Conservation (phyloP, 2,888 invertebrate genomes). For the Polyommatus icarus region DNA sequence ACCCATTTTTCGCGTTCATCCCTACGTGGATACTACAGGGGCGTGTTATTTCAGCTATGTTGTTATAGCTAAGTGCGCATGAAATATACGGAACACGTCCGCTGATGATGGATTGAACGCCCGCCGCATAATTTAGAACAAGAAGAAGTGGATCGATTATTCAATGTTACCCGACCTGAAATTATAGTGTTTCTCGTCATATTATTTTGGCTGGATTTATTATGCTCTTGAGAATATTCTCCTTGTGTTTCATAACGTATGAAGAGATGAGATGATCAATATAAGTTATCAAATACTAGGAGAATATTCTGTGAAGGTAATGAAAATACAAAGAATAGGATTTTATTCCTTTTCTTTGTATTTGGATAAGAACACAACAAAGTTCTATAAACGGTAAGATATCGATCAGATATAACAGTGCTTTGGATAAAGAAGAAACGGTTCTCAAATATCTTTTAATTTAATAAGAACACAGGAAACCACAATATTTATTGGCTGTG, state of each 20-base stretch:
- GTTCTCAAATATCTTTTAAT: not conserved
- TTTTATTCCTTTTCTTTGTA: no score
- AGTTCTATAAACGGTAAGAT: not conserved
- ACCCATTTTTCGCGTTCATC: not conserved
- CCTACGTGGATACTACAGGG: not conserved
- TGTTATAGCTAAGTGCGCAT: slow-evolving; percentile 13
- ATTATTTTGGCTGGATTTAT: not conserved
- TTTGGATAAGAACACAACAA: not conserved
- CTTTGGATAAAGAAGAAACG: not conserved
- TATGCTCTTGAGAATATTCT: not conserved
- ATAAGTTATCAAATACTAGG: no score
- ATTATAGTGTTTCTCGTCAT: slow-evolving; percentile 1
- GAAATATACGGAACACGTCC: slow-evolving; percentile 17
- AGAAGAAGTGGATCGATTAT: slow-evolving; percentile 5
- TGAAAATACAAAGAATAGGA: not conserved
- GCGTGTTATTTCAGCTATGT: not conserved
- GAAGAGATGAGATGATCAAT: not conserved
- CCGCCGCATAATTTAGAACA: slow-evolving; percentile 12
- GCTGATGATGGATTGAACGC: slow-evolving; percentile 12
- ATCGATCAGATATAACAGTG: not conserved
- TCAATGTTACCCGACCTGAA: not conserved
- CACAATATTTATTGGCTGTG: slow-evolving; percentile 6
- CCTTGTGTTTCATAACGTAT: not conserved
- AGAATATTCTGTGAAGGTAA: not conserved
- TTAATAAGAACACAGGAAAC: slow-evolving; percentile 5